Evolutionary conservation across 2,797 vertebrate species (phyloP).

Genomic region (Sternotherus odoratus): DNA sequence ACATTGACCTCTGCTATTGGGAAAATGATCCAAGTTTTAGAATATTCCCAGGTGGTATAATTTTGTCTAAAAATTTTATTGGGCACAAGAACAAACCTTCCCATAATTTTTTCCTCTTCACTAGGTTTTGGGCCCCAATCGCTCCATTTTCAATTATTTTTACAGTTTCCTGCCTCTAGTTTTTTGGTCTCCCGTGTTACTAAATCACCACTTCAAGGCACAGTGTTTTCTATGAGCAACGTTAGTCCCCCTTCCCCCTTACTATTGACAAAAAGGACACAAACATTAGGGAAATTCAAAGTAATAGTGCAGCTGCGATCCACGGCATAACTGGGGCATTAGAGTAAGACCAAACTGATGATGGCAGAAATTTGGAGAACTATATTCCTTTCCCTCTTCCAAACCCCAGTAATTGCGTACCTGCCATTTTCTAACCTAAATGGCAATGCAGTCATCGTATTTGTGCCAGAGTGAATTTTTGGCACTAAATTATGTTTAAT

Average conservation of each 20-base stretch:
- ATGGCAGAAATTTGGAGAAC: slow-evolving; percentile 68
- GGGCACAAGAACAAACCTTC: slow-evolving; percentile 57
- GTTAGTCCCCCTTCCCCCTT: not conserved
- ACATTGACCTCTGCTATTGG: not conserved
- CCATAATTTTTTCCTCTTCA: slow-evolving; percentile 56
- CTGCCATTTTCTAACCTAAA: slow-evolving; percentile 70
- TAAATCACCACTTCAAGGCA: slow-evolving; percentile 55
- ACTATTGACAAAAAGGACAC: slow-evolving; percentile 57
- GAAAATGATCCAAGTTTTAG: slow-evolving; percentile 37
- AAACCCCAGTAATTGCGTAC: slow-evolving; percentile 51
- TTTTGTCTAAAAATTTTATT: slow-evolving; percentile 37
- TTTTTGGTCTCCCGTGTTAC: slow-evolving; percentile 59
- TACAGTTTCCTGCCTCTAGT: slow-evolving; percentile 51
- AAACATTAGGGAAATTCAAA: slow-evolving; percentile 72
- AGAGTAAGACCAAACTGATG: slow-evolving; percentile 72
- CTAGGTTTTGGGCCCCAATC: slow-evolving; percentile 56
- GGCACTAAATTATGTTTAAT: slow-evolving; percentile 60
- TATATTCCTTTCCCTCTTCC: slow-evolving; percentile 59
- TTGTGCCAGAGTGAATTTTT: slow-evolving; percentile 49
- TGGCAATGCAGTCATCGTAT: slow-evolving; percentile 44
- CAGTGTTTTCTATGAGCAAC: slow-evolving; percentile 46
- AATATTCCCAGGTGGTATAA: slow-evolving; percentile 46
- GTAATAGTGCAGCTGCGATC: slow-evolving; percentile 55
- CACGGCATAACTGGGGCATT: slow-evolving; percentile 69
- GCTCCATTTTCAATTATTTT: slow-evolving; percentile 57